phyloP scores from a whole-genome alignment of 2,113 vertebrate species.

The Oryzias javanicus region DNA sequence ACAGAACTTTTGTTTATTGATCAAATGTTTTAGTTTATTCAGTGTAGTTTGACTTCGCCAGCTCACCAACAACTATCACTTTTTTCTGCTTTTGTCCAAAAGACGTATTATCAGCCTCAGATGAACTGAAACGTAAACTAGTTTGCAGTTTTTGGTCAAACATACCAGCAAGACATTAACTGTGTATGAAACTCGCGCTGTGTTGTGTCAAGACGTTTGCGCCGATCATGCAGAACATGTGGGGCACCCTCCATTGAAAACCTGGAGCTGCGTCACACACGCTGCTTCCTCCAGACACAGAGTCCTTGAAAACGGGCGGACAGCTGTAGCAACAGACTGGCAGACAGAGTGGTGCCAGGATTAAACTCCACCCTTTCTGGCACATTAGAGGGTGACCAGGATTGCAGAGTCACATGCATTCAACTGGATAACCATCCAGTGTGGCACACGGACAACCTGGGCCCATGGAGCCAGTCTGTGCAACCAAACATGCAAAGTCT shows the following conservation, averaged over 20 bases:
- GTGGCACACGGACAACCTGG: slow-evolving; percentile 16
- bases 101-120: too few species aligned
- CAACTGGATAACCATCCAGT: slow-evolving; percentile 13
- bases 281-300: slow-evolving; percentile 22
- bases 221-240: slow-evolving; percentile 13
- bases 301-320: slow-evolving; percentile 32
- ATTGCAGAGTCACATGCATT: slow-evolving; percentile 25
- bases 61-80: too few species aligned
- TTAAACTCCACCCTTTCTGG: slow-evolving; percentile 34
- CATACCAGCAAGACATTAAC: too few species aligned
- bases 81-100: too few species aligned
- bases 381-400: slow-evolving; percentile 29
- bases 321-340: slow-evolving; percentile 49
- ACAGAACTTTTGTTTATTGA: too few species aligned
- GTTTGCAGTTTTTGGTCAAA: too few species aligned
- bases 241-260: slow-evolving; percentile 25
- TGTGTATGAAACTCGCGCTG: not conserved
- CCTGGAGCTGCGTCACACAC: slow-evolving; percentile 19
- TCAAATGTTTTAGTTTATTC: too few species aligned
- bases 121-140: too few species aligned
- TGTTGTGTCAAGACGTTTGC: not conserved
- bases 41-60: too few species aligned
- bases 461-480: slow-evolving; percentile 13
- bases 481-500: slow-evolving; percentile 2
- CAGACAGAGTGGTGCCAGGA: slow-evolving; percentile 51